Percentiles rank a stretch among this genome's conserved stretches.
These are phyloP conservation scores for Rotaria socialis DNA, from an alignment of 2,888 invertebrate species.

Conservation along the genomic window DNA sequence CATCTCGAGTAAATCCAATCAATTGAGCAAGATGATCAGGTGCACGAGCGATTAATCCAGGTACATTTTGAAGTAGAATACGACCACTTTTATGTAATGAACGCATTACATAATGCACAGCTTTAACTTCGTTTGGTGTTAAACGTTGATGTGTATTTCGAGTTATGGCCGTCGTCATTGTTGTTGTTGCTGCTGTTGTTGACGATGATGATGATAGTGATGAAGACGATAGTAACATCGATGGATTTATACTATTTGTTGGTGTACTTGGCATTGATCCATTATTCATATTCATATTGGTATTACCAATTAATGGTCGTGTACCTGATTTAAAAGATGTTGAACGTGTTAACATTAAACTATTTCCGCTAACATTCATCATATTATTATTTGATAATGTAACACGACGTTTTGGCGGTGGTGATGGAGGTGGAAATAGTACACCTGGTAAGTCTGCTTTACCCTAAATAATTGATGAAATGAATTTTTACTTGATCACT, in stretches of 20 bases:
- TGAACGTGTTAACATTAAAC: slow-evolving; percentile 39
- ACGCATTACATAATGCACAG: slow-evolving; percentile 47
- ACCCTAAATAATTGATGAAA: slow-evolving; percentile 33
- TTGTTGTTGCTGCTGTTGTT: background rate
- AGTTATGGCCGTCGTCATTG: background rate
- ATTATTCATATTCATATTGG: background rate
- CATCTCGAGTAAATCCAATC: slow-evolving; percentile 47
- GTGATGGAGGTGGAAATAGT: slow-evolving; percentile 47
- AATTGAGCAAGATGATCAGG: slow-evolving; percentile 44
- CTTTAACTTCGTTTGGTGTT: slow-evolving; percentile 45
- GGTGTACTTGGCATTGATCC: slow-evolving; percentile 36
- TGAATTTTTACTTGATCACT: background rate
- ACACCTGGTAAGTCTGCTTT: slow-evolving; percentile 41
- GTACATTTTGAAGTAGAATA: slow-evolving; percentile 43
- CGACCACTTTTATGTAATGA: slow-evolving; percentile 45
- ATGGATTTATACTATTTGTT: background rate
- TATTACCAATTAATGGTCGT: background rate
- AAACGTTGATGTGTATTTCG: slow-evolving; percentile 29
- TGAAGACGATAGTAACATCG: too few species aligned
- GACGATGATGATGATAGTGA: background rate
- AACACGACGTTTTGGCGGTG: slow-evolving; percentile 46
- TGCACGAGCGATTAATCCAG: slow-evolving; percentile 44
- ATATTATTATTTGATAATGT: background rate
- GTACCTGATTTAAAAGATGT: slow-evolving; percentile 43
- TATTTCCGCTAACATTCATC: background rate